Percentiles rank a stretch among this genome's conserved stretches.
phyloP scores from a whole-genome alignment of 2,113 vertebrate genomes.

The Macquaria ambigua region DNA sequence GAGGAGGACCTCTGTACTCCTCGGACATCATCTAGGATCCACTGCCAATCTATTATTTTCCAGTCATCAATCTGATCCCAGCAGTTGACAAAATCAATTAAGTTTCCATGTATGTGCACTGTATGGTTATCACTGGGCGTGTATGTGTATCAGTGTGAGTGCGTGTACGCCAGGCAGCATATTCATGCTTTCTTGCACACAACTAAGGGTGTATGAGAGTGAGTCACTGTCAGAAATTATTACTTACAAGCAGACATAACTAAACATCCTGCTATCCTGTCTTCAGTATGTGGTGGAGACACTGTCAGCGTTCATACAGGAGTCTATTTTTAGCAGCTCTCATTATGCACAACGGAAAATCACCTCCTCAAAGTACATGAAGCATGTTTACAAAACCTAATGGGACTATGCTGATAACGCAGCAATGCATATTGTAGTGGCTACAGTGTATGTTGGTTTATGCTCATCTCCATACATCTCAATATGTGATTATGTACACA shows the following conservation, averaged over 20 bases:
- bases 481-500: constrained; percentile 2
- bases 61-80: constrained; percentile 14
- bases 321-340: constrained; percentile 74
- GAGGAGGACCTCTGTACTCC: neutral
- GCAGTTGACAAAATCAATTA: constrained; percentile 39
- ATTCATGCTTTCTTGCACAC: constrained; percentile 39
- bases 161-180: neutral
- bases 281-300: constrained; percentile 51
- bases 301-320: constrained; percentile 39
- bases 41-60: constrained; percentile 30
- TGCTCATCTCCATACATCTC: neutral
- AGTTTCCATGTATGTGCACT: neutral
- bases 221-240: constrained; percentile 56
- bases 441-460: neutral
- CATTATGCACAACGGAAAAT: constrained; percentile 69
- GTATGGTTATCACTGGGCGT: neutral
- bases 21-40: constrained; percentile 21
- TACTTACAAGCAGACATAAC: constrained; percentile 55
- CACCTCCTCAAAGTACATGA: constrained; percentile 55
- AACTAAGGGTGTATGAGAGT: constrained; percentile 21
- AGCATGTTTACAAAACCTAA: constrained; percentile 44
- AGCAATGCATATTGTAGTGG: neutral
- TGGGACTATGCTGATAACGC: constrained; percentile 28
- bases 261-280: constrained; percentile 48
- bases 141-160: neutral